Conservation (phyloP, 2,888 invertebrate genomes). For the Stenurella melanura region DNA sequence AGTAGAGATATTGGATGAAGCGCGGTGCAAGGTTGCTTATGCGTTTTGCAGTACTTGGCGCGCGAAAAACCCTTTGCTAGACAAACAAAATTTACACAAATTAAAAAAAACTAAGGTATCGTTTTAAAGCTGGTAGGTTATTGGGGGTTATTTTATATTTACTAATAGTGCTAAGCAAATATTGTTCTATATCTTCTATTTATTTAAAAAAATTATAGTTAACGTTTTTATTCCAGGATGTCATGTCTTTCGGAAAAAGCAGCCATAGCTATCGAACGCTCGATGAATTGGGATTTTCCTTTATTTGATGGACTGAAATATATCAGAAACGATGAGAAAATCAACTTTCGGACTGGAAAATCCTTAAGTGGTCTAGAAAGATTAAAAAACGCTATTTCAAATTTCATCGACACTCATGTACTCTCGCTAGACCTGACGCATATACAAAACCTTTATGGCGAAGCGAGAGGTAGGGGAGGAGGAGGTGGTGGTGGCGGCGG, state of each 20-base stretch:
- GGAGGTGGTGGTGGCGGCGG: conserved; percentile 48
- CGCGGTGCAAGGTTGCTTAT: too few species aligned
- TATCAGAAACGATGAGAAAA: conserved; percentile 61
- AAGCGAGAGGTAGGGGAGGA: conserved; percentile 47
- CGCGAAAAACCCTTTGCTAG: too few species aligned
- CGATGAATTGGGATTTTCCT: conserved; percentile 66
- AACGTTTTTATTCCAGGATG: conserved; percentile 48
- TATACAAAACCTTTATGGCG: conserved; percentile 44
- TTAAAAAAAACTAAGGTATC: too few species aligned
- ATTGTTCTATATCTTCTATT: too few species aligned
- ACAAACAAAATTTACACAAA: too few species aligned
- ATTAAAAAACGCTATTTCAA: conserved; percentile 76
- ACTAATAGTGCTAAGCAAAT: too few species aligned
- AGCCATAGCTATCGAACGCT: conserved; percentile 65
- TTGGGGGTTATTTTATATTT: too few species aligned
- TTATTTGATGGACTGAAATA: conserved; percentile 67
- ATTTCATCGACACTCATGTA: conserved; percentile 80
- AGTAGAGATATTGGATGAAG: too few species aligned
- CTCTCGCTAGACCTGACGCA: conserved; percentile 78
- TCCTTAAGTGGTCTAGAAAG: conserved; percentile 63
- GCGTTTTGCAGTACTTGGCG: too few species aligned
- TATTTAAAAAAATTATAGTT: background rate
- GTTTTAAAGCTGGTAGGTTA: too few species aligned
- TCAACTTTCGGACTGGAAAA: conserved; percentile 54
- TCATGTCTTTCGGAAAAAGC: conserved; percentile 68